A percentile compares a stretch with the other conserved stretches of the same genome.
Evolutionary conservation across 2,888 invertebrate genomes (phyloP).

Genomic region (Megalurothrips usitatus): DNA sequence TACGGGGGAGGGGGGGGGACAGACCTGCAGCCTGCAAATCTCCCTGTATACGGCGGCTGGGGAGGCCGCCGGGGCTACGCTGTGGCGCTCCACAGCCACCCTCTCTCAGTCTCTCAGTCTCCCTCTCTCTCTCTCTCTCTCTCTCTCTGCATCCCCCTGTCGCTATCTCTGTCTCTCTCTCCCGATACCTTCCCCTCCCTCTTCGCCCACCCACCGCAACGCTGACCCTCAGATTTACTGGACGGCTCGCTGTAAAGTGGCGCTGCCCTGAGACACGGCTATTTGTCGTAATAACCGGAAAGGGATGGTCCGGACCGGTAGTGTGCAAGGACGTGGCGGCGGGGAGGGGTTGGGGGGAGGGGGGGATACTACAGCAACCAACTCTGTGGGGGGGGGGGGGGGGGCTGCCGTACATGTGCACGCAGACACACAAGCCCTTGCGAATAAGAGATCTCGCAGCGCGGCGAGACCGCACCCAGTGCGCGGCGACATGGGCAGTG

Average conservation of each 20-base stretch:
- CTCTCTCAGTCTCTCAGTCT: neutral
- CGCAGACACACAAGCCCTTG: too few relatives aligned
- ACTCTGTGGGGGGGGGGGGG: neutral
- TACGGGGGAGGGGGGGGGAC: too few relatives aligned
- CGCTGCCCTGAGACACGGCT: conserved; percentile 3
- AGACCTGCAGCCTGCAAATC: too few relatives aligned
- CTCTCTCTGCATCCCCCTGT: neutral
- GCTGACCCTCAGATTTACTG: conserved; percentile 10
- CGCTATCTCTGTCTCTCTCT: neutral
- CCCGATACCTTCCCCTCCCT: neutral
- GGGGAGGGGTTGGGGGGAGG: neutral
- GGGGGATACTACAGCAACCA: neutral
- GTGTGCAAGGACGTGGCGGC: neutral
- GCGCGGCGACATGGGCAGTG: neutral
- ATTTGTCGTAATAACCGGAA: conserved; percentile 15
- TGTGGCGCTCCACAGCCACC: too few relatives aligned
- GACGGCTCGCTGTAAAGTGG: neutral
- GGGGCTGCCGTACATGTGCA: neutral
- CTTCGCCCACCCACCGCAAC: neutral
- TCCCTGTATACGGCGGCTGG: too few relatives aligned
- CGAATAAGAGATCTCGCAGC: too few relatives aligned
- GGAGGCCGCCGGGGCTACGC: too few relatives aligned
- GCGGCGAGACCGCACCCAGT: too few relatives aligned
- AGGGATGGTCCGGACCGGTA: neutral
- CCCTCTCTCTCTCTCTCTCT: neutral